phyloP scores from a whole-genome alignment of 1,140 invertebrate species.

The Frieseomelitta varia region DNA sequence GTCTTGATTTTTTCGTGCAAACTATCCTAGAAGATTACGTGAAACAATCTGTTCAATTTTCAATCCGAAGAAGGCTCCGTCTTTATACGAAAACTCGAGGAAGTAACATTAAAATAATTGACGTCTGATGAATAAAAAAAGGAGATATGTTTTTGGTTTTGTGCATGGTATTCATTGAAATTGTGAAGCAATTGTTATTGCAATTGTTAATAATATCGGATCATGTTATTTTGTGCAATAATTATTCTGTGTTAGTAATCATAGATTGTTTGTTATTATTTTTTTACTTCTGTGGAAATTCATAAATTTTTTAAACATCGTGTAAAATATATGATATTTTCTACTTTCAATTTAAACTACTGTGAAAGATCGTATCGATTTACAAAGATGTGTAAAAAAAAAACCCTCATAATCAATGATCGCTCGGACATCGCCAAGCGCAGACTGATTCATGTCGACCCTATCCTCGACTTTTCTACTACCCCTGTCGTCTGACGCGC shows the following conservation, averaged over 20 bases:
- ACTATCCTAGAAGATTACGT: neutral
- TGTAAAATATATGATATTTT: neutral
- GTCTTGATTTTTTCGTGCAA: neutral
- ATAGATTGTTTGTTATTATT: neutral
- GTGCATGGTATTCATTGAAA: neutral
- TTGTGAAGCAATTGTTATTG: neutral
- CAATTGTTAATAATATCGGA: neutral
- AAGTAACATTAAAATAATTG: neutral
- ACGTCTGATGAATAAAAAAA: neutral
- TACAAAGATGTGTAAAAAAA: neutral
- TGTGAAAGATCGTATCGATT: neutral
- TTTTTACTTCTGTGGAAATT: neutral
- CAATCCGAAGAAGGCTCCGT: no score
- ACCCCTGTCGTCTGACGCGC: neutral
- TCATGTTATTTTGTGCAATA: neutral
- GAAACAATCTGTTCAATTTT: neutral
- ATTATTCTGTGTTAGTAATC: neutral
- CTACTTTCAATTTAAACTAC: neutral
- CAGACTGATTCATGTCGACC: conserved; percentile 8
- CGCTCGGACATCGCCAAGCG: neutral
- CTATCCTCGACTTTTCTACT: neutral
- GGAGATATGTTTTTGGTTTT: neutral
- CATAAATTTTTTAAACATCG: neutral
- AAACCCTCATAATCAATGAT: no score
- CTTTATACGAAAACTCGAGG: neutral